A percentile compares a stretch with the other conserved stretches of the same genome.
phyloP scores from a whole-genome alignment of 1,140 invertebrate genomes.

The Monomorium pharaonis region DNA sequence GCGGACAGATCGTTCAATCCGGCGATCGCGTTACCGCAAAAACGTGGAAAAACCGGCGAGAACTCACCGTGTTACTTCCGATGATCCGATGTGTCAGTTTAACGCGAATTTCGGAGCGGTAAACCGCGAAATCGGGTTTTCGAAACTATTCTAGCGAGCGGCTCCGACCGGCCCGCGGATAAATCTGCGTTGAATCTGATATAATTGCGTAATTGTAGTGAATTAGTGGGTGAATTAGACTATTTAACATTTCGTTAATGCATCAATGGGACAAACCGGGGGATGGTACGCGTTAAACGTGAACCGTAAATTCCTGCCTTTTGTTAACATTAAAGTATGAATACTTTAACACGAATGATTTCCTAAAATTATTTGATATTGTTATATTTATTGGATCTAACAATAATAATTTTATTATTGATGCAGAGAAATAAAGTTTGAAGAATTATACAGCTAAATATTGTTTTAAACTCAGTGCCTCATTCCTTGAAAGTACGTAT shows the following conservation, averaged over 20 bases:
- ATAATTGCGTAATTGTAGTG: conserved; percentile 27
- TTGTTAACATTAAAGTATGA: too few species aligned
- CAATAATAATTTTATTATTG: background rate
- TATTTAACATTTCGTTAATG: conserved; percentile 25
- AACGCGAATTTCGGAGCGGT: conserved; percentile 45
- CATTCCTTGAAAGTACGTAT: background rate
- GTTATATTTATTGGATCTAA: background rate
- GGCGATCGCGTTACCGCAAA: conserved; percentile 38
- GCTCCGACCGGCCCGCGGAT: background rate
- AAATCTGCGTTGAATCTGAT: conserved; percentile 40
- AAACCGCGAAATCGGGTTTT: conserved; percentile 56
- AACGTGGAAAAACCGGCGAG: conserved; percentile 27
- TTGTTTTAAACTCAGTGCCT: background rate
- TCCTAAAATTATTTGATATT: too few species aligned
- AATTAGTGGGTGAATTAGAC: conserved; percentile 34
- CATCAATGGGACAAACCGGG: background rate
- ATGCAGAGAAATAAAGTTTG: background rate
- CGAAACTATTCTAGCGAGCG: conserved; percentile 32
- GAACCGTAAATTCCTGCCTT: background rate
- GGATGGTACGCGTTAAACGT: background rate
- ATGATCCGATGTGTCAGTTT: conserved; percentile 52
- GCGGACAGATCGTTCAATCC: conserved; percentile 35
- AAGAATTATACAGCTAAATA: background rate
- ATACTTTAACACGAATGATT: too few species aligned
- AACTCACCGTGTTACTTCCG: conserved; percentile 43